Base-by-base conservation (phyloP, 2,888 invertebrate species). In the Pachycephus smyrnensis region DNA sequence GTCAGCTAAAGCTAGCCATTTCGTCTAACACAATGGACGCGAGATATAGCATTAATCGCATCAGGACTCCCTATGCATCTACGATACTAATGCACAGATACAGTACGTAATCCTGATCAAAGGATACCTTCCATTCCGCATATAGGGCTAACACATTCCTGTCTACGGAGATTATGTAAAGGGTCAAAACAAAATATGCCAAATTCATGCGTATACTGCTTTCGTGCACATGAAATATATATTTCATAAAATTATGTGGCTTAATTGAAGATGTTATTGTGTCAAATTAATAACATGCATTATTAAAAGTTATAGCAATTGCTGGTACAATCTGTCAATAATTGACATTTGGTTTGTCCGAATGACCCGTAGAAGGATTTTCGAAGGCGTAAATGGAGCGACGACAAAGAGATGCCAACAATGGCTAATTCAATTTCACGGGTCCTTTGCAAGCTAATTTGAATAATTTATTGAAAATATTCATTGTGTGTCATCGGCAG, bases 41-140 rank as follows among this genome's bases (percentile, higher is more conserved):
- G 83, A 84, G 81, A 84, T 86, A 87, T 86, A 88, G 87, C 87
- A 85, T 85, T 87, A 88, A 87, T 87, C 87, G 86, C 86, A 87
- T 88, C 85, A 87, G 84, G 85, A 84, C 84, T 81, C 84, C 82
- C 82, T 81, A 76, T 83, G 80, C 77, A 83, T 79, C 75, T 76
- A 76, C 78, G 79, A 80, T 76, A 80, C 76, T 73, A 68, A 75
- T 81, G 76, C 80, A 71, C 80, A 74, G 79, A 81, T 76, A 74
- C 77, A 37, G 76, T 77, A 80, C 81, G 80, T 85, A 84, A 85
- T 84, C 83, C 83, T 81, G 82, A 84, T 84, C 82, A 78, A 81
- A 83, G 80, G 81, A 83, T 82, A 80, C 78, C 77, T 81, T 80
- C 81, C 75, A 81, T 83, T 82, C 80, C 80, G 80, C 81, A 76